phyloP scores from a whole-genome alignment of 2,113 vertebrate species.

The Chunga burmeisteri region DNA sequence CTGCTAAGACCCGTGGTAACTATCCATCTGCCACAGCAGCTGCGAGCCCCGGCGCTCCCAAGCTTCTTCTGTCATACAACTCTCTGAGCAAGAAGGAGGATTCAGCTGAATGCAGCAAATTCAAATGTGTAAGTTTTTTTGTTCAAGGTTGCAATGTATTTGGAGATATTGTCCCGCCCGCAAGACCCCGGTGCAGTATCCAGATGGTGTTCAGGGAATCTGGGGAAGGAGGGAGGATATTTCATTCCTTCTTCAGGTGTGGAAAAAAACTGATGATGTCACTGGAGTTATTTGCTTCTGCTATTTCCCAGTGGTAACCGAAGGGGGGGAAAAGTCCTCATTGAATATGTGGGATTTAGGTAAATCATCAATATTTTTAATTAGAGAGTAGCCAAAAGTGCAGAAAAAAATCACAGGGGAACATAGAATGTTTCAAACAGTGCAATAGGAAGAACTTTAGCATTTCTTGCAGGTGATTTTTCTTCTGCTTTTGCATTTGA shows the following conservation, averaged over 20 bases:
- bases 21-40: constrained; percentile 62
- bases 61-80: neutral
- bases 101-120: constrained; percentile 56
- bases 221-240: fast-evolving
- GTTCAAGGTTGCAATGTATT: constrained; percentile 44
- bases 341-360: neutral
- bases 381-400: neutral
- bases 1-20: neutral
- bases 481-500: neutral
- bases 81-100: neutral
- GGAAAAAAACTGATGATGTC: neutral
- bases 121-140: neutral
- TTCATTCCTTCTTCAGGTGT: neutral
- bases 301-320: neutral
- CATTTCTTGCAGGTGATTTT: neutral
- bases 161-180: constrained; percentile 1
- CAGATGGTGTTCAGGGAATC: constrained; percentile 39
- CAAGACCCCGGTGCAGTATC: neutral
- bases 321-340: neutral
- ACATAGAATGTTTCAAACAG: neutral
- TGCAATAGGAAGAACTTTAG: neutral
- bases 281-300: neutral
- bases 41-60: neutral
- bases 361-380: neutral
- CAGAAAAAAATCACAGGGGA: neutral